phyloP scores from a whole-genome alignment of 2,797 vertebrate genomes.

The Percopsis omiscomaycus region DNA sequence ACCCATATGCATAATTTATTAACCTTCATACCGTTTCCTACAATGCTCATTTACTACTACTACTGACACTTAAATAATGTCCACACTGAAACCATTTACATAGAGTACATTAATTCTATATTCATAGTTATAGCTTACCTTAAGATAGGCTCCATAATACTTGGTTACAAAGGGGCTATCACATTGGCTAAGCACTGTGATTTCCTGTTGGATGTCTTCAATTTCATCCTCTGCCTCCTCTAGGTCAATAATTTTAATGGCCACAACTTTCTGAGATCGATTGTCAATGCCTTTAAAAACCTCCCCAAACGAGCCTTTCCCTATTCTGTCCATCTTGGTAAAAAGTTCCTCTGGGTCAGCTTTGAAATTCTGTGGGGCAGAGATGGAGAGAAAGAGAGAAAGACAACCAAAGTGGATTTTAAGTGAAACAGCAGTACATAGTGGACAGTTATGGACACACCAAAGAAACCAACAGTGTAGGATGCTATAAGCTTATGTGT shows the following conservation, averaged over 20 bases:
- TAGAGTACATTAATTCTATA: background rate
- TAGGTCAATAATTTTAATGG: slow-evolving; percentile 98
- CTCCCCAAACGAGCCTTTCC: slow-evolving; percentile 97
- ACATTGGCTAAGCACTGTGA: slow-evolving; percentile 97
- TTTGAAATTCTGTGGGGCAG: slow-evolving; percentile 81
- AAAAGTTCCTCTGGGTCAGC: slow-evolving; percentile 94
- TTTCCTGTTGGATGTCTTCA: slow-evolving; percentile 98
- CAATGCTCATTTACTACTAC: slow-evolving; percentile 35
- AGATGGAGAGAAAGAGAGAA: slow-evolving; percentile 20
- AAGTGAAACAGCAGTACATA: background rate
- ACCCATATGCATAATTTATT: slow-evolving; percentile 59
- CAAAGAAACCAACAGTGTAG: background rate
- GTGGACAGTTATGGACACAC: background rate
- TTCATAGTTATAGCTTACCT: slow-evolving; percentile 77
- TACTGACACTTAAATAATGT: slow-evolving; percentile 16
- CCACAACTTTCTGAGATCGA: slow-evolving; percentile 94
- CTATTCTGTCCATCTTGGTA: slow-evolving; percentile 94
- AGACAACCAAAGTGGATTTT: background rate
- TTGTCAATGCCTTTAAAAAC: slow-evolving; percentile 99
- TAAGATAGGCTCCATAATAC: slow-evolving; percentile 97
- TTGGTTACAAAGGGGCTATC: slow-evolving; percentile 98
- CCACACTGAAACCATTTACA: background rate
- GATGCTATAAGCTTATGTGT: background rate
- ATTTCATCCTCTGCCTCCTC: slow-evolving; percentile 99
- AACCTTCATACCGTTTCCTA: slow-evolving; percentile 36